Base-by-base conservation (phyloP, 92 coral and sea anemone species). In the Paramuricea clavata region DNA sequence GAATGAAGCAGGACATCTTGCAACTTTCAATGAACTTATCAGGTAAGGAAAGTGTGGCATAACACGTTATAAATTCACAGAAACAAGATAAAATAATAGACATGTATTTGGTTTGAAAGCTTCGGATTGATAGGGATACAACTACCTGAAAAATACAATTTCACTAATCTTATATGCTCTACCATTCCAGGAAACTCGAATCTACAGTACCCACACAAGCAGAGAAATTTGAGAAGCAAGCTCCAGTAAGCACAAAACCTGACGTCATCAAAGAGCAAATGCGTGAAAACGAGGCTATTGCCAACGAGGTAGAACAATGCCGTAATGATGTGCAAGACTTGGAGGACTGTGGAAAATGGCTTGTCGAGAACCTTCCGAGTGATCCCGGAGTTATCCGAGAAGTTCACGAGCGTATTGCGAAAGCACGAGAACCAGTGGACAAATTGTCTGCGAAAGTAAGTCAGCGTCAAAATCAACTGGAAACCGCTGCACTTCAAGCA, bases 171-270 rank as follows among this genome's bases (percentile, higher is more conserved):
- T n/a, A n/a, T n/a, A n/a, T n/a, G n/a, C n/a, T n/a, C n/a, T n/a
- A n/a, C n/a, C n/a, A n/a, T n/a, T n/a, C n/a, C 27, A 54, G 56
- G 36, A 94, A 94, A 30, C 89, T 96, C 4, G 93, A 94, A 30
- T 86, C 83, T 49, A 90, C 97, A 90, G 85, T 96, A n/a, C 98
- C 99, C n/a, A 71, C 72, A 13, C 93, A 90, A 17, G 86, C 76
- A 42, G 94, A 93, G 70, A 83, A 85, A 41, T 90, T 89, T 17
- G 78, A 91, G 27, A 88, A 86, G 57, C 92, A 94, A 17, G 93
- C 93, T 35, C 93, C 95, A 39, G 95, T 96, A 49, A 93, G 99
- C 85, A 78, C 94, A 6, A 98, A 93, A 59, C 98, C 98, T 11
- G 99, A 96, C 32, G 92, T 89, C 61, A 91, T 96, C 83, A 92